Evolutionary conservation across 1,140 invertebrate genomes (phyloP).

Genomic region (Ridgeia piscesae): DNA sequence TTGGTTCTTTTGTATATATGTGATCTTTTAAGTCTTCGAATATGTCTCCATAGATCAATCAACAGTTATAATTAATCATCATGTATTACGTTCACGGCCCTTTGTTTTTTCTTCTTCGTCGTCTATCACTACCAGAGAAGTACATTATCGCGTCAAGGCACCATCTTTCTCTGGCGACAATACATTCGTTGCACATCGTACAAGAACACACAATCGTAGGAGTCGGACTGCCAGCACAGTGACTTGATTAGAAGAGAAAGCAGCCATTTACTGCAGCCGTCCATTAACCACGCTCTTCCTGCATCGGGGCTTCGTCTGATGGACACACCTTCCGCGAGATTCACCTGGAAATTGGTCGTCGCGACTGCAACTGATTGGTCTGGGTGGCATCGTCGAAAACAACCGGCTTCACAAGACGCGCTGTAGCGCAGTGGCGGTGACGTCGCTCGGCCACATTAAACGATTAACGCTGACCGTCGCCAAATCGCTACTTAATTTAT

Average conservation of each 20-base stretch:
- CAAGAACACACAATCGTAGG: not conserved
- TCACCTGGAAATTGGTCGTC: not conserved
- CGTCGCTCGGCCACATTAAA: not conserved
- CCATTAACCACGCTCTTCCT: not conserved
- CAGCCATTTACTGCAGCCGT: not conserved
- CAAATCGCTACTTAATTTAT: constrained; percentile 9
- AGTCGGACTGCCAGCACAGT: not conserved
- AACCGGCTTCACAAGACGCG: not conserved
- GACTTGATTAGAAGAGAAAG: not conserved
- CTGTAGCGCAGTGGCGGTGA: not conserved
- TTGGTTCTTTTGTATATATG: too few relatives aligned
- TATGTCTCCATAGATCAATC: too few relatives aligned
- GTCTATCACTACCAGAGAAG: not conserved
- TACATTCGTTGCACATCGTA: not conserved
- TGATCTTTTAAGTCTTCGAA: too few relatives aligned
- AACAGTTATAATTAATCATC: too few relatives aligned
- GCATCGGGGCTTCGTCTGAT: not conserved
- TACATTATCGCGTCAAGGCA: not conserved
- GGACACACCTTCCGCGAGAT: not conserved
- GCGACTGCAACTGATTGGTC: not conserved
- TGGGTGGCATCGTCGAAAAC: not conserved
- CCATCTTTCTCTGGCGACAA: not conserved
- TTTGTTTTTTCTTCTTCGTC: too few relatives aligned
- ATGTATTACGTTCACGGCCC: too few relatives aligned
- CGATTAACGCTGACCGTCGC: too few relatives aligned